Percentiles rank a stretch among this genome's conserved stretches.
phyloP scores from a whole-genome alignment of 1,140 invertebrate species.

The Pseudomyrmex dendroicus region DNA sequence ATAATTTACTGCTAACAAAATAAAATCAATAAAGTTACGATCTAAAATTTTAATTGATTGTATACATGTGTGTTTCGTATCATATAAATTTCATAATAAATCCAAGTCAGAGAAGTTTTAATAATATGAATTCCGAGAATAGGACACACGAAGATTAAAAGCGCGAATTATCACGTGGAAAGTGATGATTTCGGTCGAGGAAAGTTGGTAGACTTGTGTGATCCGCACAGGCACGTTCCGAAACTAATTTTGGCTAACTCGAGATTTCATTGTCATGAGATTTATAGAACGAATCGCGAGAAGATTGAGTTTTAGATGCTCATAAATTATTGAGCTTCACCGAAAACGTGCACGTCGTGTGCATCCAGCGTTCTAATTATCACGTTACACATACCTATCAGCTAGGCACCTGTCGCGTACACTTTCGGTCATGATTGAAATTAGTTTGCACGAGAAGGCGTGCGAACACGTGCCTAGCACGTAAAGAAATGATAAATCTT shows the following conservation, averaged over 20 bases:
- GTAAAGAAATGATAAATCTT: too few relatives aligned
- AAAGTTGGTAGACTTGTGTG: slow-evolving; percentile 43
- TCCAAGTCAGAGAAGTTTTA: background rate
- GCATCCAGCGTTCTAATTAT: slow-evolving; percentile 58
- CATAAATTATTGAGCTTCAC: slow-evolving; percentile 58
- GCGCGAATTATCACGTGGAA: slow-evolving; percentile 22
- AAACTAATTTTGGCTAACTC: slow-evolving; percentile 59
- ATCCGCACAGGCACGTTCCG: slow-evolving; percentile 48
- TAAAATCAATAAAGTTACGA: too few relatives aligned
- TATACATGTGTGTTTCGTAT: too few relatives aligned
- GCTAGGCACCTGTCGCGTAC: slow-evolving; percentile 43
- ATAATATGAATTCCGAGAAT: background rate
- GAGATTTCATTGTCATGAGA: slow-evolving; percentile 55
- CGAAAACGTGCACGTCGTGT: slow-evolving; percentile 46
- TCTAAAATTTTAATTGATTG: background rate
- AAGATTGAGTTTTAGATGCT: slow-evolving; percentile 58
- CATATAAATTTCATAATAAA: too few relatives aligned
- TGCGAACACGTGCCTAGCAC: background rate
- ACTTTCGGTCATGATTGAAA: slow-evolving; percentile 51
- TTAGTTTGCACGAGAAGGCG: slow-evolving; percentile 26
- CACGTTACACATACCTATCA: slow-evolving; percentile 57
- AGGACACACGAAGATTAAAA: slow-evolving; percentile 4
- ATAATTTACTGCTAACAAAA: too few relatives aligned
- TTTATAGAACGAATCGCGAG: slow-evolving; percentile 54
- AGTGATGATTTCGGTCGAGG: slow-evolving; percentile 43